Evolutionary conservation across 2,888 invertebrate species (phyloP).

Genomic region (Drosophila kuntzei): DNA sequence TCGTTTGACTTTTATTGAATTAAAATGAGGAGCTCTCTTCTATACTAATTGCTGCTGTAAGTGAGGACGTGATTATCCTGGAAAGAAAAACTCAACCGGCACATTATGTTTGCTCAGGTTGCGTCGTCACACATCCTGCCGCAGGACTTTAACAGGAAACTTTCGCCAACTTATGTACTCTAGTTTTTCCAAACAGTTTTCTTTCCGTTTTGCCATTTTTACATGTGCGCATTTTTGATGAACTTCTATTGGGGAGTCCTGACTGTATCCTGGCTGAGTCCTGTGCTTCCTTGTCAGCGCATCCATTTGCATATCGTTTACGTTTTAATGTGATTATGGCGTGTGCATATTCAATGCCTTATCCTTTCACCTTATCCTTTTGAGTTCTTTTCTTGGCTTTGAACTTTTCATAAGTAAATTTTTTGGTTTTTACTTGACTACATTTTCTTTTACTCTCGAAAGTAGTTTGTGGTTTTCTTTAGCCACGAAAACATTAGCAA

Average conservation of each 20-base stretch:
- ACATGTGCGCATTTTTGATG: slow-evolving; percentile 75
- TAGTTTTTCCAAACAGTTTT: slow-evolving; percentile 53
- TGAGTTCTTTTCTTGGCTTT: slow-evolving; percentile 25
- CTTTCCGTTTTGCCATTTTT: slow-evolving; percentile 41
- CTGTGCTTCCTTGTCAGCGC: slow-evolving; percentile 74
- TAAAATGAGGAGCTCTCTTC: slow-evolving; percentile 54
- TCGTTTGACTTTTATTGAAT: slow-evolving; percentile 79
- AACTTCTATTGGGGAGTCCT: slow-evolving; percentile 43
- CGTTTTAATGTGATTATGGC: slow-evolving; percentile 81
- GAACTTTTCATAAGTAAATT: slow-evolving; percentile 65
- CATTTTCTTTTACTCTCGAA: slow-evolving; percentile 16
- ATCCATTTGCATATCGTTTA: slow-evolving; percentile 82
- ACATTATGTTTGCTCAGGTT: slow-evolving; percentile 50
- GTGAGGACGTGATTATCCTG: slow-evolving; percentile 72
- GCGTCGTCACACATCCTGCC: slow-evolving; percentile 58
- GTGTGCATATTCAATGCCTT: slow-evolving; percentile 78
- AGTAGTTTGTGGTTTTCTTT: slow-evolving; percentile 53
- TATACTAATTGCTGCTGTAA: slow-evolving; percentile 63
- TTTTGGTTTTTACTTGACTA: slow-evolving; percentile 46
- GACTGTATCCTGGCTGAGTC: slow-evolving; percentile 20
- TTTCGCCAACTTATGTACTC: slow-evolving; percentile 24
- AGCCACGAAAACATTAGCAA: slow-evolving; percentile 45
- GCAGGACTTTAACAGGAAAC: slow-evolving; percentile 54
- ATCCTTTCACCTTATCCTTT: slow-evolving; percentile 32
- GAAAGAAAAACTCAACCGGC: slow-evolving; percentile 49